Percentiles rank a stretch among this genome's conserved stretches.
Evolutionary conservation across 2,797 vertebrate genomes (phyloP).

Genomic region (Podarcis lilfordi): DNA sequence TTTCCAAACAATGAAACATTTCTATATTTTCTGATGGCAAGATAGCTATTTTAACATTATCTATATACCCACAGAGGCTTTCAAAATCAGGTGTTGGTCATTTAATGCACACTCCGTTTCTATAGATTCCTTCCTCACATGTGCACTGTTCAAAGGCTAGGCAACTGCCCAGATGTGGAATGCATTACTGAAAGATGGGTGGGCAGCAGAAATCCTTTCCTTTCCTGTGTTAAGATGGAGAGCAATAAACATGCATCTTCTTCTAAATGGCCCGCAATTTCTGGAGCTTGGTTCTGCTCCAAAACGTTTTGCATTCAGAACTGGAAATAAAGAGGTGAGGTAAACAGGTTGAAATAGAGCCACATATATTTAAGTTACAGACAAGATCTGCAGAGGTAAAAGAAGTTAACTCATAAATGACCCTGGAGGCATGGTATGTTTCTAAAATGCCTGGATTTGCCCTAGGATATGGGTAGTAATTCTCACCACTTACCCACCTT

Average conservation of each 20-base stretch:
- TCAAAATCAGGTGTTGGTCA: neutral
- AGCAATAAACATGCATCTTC: neutral
- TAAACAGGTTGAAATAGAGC: too few relatives aligned
- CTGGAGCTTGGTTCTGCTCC: neutral
- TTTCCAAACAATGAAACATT: conserved; percentile 9
- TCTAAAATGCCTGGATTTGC: too few relatives aligned
- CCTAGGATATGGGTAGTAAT: too few relatives aligned
- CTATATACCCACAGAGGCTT: neutral
- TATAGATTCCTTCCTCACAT: neutral
- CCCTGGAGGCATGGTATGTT: too few relatives aligned
- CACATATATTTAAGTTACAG: too few relatives aligned
- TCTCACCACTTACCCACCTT: too few relatives aligned
- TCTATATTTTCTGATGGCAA: neutral
- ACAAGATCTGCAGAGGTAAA: too few relatives aligned
- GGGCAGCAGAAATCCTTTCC: neutral
- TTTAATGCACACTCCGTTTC: neutral
- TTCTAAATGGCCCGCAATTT: neutral
- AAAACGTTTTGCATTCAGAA: neutral
- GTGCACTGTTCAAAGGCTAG: neutral
- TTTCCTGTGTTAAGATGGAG: neutral
- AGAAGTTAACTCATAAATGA: too few relatives aligned
- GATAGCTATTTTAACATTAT: neutral
- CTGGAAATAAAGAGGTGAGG: neutral
- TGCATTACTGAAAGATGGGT: neutral
- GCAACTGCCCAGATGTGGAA: neutral